phyloP scores from a whole-genome alignment of 2,113 vertebrate genomes.

The Dendropsophus ebraccatus region DNA sequence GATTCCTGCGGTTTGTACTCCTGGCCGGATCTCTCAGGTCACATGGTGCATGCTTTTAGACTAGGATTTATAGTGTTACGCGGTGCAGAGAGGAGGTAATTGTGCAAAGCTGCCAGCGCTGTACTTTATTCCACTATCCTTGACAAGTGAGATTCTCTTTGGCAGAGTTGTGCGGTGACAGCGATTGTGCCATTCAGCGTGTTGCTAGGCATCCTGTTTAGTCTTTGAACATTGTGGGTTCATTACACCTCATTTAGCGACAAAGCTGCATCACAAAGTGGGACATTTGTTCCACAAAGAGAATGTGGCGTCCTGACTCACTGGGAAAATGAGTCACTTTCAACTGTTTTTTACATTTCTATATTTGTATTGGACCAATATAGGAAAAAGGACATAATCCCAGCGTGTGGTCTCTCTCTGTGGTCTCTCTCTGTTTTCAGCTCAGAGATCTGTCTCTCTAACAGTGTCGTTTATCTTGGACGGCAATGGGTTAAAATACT shows the following conservation, averaged over 20 bases:
- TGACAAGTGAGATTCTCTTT: conserved; percentile 35
- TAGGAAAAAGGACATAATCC: not conserved
- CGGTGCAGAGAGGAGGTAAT: conserved; percentile 4
- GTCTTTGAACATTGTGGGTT: conserved; percentile 2
- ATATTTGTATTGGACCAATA: conserved; percentile 2
- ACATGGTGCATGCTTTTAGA: not conserved
- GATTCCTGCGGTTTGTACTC: not conserved
- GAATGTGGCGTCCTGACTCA: conserved; percentile 23
- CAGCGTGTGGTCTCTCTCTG: too few species aligned
- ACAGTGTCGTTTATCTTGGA: too few species aligned
- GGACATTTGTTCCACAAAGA: conserved; percentile 39
- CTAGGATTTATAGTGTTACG: conserved; percentile 22
- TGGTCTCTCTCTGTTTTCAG: too few species aligned
- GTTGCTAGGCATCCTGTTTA: conserved; percentile 49
- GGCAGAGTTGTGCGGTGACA: not conserved
- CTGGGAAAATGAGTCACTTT: conserved; percentile 31
- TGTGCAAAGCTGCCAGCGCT: not conserved
- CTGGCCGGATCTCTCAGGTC: not conserved
- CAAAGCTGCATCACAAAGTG: conserved; percentile 28
- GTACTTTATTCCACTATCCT: not conserved
- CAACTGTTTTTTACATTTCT: not conserved
- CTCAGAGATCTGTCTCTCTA: too few species aligned
- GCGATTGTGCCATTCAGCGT: conserved; percentile 18
- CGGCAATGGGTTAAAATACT: too few species aligned
- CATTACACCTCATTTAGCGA: conserved; percentile 34